A percentile compares a stretch with the other conserved stretches of the same genome.
Evolutionary conservation across 2,113 vertebrate species (phyloP).

Genomic region (Pomatorhinus ruficollis): DNA sequence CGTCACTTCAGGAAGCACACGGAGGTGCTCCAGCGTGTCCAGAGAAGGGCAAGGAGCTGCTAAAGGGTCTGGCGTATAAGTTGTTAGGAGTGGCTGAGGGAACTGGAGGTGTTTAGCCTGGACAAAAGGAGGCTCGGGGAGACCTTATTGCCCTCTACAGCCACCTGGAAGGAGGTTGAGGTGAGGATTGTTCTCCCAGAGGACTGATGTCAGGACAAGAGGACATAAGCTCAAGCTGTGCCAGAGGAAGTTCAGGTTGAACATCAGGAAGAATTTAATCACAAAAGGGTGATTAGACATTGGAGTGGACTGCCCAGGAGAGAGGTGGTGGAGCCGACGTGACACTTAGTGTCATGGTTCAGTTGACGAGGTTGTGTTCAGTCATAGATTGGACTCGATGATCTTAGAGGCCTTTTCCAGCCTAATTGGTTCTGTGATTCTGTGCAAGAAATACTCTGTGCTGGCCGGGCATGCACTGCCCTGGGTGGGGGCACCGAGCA

Average conservation of each 20-base stretch:
- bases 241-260: background rate
- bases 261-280: background rate
- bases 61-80: background rate
- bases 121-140: background rate
- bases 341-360: background rate
- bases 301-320: background rate
- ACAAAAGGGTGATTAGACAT: background rate
- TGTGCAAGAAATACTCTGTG: accelerated
- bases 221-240: background rate
- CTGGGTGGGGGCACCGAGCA: background rate
- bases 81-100: background rate
- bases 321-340: background rate
- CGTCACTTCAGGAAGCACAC: accelerated
- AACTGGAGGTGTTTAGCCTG: background rate
- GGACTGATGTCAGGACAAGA: background rate
- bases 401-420: background rate
- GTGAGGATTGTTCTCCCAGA: background rate
- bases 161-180: background rate
- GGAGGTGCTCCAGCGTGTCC: background rate
- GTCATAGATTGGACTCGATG: background rate
- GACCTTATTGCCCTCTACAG: too few species aligned
- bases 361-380: background rate
- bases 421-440: too few species aligned
- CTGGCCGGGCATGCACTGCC: accelerated
- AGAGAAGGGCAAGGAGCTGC: background rate